Conservation (phyloP, 2,113 vertebrate genomes). For the Melanerpes formicivorus region DNA sequence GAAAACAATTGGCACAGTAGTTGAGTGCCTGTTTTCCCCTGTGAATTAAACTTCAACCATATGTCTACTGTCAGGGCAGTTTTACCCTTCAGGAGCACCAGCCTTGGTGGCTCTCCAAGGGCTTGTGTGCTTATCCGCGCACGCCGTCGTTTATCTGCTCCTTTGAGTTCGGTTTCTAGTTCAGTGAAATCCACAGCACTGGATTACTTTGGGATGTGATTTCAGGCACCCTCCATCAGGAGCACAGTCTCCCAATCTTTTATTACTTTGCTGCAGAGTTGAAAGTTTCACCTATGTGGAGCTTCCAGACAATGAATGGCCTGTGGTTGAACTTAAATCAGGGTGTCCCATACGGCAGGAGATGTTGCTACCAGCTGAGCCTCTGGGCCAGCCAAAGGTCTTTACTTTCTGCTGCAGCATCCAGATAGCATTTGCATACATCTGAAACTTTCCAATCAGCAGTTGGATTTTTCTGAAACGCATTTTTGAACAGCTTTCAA, state of each 20-base stretch:
- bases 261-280: background rate
- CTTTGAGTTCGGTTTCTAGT: background rate
- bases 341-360: background rate
- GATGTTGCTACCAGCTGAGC: constrained; percentile 65
- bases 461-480: background rate
- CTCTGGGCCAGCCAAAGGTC: constrained; percentile 67
- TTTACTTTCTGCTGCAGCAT: background rate
- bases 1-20: constrained; percentile 1
- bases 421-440: background rate
- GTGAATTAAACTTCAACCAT: constrained; percentile 1
- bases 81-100: background rate
- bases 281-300: background rate
- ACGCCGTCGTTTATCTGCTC: background rate
- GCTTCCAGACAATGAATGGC: constrained; percentile 6
- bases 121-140: background rate
- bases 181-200: background rate
- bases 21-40: background rate
- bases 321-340: constrained; percentile 5
- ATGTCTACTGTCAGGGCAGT: background rate
- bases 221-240: background rate
- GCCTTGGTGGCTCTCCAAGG: background rate
- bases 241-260: background rate
- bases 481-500: constrained; percentile 34
- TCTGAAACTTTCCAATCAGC: constrained; percentile 13
- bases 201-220: background rate